Percentiles rank a stretch among this genome's conserved stretches.
phyloP scores from a whole-genome alignment of 1,140 invertebrate species.

The Ladona fulva region DNA sequence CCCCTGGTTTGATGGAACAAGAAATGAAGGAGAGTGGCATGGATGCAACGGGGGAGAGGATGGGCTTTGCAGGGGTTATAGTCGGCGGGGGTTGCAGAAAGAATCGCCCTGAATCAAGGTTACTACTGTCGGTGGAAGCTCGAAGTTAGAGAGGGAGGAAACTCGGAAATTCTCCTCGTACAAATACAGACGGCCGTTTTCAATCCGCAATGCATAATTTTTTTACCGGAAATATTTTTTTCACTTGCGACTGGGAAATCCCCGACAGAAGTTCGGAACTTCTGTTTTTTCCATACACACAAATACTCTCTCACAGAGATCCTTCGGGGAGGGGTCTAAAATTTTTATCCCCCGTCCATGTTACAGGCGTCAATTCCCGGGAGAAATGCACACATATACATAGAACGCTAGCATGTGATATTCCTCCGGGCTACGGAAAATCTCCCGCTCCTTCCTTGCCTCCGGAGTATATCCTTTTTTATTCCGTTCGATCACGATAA shows the following conservation, averaged over 20 bases:
- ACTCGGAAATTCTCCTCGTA: not conserved
- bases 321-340: not conserved
- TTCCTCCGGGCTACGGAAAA: not conserved
- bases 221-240: not conserved
- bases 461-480: not conserved
- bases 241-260: not conserved
- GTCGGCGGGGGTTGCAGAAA: too few species aligned
- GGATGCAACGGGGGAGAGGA: not conserved
- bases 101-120: too few species aligned
- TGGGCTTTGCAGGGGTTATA: not conserved
- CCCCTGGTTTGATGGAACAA: not conserved
- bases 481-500: not conserved
- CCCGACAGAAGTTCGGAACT: too few species aligned
- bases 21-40: not conserved
- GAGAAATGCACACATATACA: not conserved
- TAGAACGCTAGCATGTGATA: not conserved
- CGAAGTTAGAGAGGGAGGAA: not conserved
- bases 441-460: not conserved
- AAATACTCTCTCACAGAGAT: not conserved
- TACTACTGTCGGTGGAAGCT: not conserved
- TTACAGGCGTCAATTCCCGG: not conserved
- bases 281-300: not conserved
- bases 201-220: not conserved
- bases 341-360: not conserved
- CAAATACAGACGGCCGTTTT: not conserved